Base-by-base conservation (phyloP, 2,113 vertebrate species). In the Anguilla japonica region DNA sequence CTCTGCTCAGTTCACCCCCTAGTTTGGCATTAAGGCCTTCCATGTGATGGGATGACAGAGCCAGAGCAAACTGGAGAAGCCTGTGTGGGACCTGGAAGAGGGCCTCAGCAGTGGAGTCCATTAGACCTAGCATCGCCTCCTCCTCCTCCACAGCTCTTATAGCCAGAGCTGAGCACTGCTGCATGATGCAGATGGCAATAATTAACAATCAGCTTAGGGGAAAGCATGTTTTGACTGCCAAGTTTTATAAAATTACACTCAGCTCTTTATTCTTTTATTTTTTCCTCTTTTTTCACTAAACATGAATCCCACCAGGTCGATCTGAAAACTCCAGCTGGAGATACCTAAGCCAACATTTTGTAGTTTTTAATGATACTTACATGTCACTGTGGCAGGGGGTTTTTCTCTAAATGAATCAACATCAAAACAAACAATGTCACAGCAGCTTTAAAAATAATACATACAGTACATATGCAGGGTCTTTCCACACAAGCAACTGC, bases 111-210 rank as follows among this genome's bases (percentile, higher is more conserved):
- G 50, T 13, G 46, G 20, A 56, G 46, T 26, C 43, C n/a, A 83
- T 83, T 46, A 81, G 79, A 20, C 39, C 79, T 0, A 79, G 78
- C 18, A 13, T 39, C 29, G 16, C 29, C 41, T 43, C 81, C 41
- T 26, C 81, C 71, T 75, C 67, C 67, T 22, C 11, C n/a, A 11
- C 22, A 16, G 46, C 20, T 34, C 20, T 13, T 26, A 41, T 2
- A 22, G 18, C 80, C 20, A 26, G 4, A 29, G 43, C 81, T 53
- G 46, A 57, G n/a, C 46, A 9, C 50, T 83, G 81, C 81, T 16
- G 46, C 43, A 53, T 5, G 43, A 83, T 83, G 81, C 81, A 83
- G 43, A 29, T 29, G 81, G 81, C 81, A 83, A 6, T 83, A 83
- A 81, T 81, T 81, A 81, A 41, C 41, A 83, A 83, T 29, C 81